Conservation (phyloP, 2,888 invertebrate species). For the Pterobdella sp. region DNA sequence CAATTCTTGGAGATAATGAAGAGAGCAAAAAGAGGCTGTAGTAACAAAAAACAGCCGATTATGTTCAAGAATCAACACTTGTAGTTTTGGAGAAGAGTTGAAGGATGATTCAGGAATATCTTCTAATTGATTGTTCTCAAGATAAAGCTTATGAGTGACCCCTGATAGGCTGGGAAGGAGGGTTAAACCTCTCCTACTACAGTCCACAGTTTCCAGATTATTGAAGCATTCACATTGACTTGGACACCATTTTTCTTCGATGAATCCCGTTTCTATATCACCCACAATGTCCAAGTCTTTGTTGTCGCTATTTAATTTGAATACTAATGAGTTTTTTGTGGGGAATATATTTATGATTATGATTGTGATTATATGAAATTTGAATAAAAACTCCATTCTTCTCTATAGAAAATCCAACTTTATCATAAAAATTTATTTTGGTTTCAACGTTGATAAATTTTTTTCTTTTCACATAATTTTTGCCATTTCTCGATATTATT, state of each 20-base stretch:
- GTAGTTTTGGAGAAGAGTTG: conserved; percentile 26
- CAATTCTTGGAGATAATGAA: conserved; percentile 34
- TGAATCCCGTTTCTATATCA: conserved; percentile 10
- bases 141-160: conserved; percentile 30
- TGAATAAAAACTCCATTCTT: too few species aligned
- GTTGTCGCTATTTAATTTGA: too few species aligned
- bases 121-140: conserved; percentile 35
- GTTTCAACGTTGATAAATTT: too few species aligned
- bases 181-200: conserved; percentile 31
- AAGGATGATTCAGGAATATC: conserved; percentile 30
- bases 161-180: conserved; percentile 28
- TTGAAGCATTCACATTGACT: conserved; percentile 37
- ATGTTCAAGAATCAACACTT: conserved; percentile 34
- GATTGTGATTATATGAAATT: too few species aligned
- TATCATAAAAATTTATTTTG: too few species aligned
- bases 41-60: conserved; percentile 31
- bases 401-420: too few species aligned
- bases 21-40: conserved; percentile 32
- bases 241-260: conserved; percentile 35
- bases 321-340: too few species aligned
- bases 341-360: too few species aligned
- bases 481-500: too few species aligned
- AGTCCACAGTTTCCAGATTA: conserved; percentile 36
- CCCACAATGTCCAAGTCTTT: too few species aligned
- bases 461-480: too few species aligned